These are phyloP conservation scores for Lasioglossum marginatum DNA, from an alignment of 2,888 invertebrate genomes.

Conservation along the genomic window DNA sequence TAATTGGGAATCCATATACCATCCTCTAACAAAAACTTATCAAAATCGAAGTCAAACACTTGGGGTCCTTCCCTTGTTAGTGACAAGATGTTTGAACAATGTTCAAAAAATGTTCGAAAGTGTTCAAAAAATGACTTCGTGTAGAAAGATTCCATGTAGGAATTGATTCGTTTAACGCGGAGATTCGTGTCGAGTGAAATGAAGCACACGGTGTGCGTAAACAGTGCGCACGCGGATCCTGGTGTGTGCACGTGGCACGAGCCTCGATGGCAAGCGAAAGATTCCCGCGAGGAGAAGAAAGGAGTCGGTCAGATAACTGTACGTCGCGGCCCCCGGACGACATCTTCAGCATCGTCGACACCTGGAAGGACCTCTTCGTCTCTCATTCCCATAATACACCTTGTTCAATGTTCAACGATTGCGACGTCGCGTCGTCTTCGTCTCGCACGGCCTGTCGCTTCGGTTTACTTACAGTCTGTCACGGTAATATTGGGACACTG, in stretches of 20 bases:
- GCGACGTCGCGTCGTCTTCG: neutral
- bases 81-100: no score
- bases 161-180: neutral
- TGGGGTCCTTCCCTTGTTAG: no score
- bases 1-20: no score
- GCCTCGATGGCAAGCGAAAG: slow-evolving; percentile 44
- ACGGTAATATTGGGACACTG: neutral
- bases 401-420: slow-evolving; percentile 40
- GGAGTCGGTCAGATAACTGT: slow-evolving; percentile 84
- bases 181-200: slow-evolving; percentile 11
- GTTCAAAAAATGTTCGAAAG: no score
- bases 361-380: slow-evolving; percentile 64
- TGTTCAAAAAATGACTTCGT: neutral
- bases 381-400: slow-evolving; percentile 60
- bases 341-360: slow-evolving; percentile 77
- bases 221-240: neutral
- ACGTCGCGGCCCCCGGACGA: slow-evolving; percentile 82
- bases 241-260: slow-evolving; percentile 42
- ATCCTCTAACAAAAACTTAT: no score
- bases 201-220: neutral
- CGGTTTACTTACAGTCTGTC: slow-evolving; percentile 43
- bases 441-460: neutral
- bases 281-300: slow-evolving; percentile 72
- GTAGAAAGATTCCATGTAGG: neutral
- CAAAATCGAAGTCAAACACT: no score